Evolutionary conservation across 2,113 vertebrate species (phyloP).

Genomic region (Vanacampus margaritifer): DNA sequence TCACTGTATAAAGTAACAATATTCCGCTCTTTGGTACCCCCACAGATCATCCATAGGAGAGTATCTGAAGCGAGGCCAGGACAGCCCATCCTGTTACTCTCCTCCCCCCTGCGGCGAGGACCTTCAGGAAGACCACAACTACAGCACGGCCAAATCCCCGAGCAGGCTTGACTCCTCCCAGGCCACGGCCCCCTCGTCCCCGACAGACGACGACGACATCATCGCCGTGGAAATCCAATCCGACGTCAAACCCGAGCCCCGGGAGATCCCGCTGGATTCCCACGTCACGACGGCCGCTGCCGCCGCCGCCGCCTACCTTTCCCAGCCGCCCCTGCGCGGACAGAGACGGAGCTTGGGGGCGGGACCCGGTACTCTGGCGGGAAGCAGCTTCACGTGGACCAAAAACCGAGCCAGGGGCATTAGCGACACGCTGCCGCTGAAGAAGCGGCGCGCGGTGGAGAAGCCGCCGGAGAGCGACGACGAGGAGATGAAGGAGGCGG

Average conservation of each 20-base stretch:
- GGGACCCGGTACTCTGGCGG: constrained; percentile 53
- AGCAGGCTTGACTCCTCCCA: constrained; percentile 68
- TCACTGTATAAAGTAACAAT: background rate
- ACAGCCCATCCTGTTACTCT: constrained; percentile 82
- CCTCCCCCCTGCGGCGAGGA: constrained; percentile 84
- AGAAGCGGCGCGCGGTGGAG: constrained; percentile 89
- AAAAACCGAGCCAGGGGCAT: constrained; percentile 82
- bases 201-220: constrained; percentile 79
- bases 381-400: constrained; percentile 87
- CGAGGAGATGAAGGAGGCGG: constrained; percentile 99
- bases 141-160: constrained; percentile 89
- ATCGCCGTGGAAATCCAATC: constrained; percentile 73
- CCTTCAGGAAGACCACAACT: constrained; percentile 94
- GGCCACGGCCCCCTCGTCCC: constrained; percentile 43
- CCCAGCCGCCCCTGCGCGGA: constrained; percentile 76
- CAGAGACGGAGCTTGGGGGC: constrained; percentile 69
- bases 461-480: constrained; percentile 95
- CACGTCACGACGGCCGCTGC: constrained; percentile 60
- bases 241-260: constrained; percentile 81
- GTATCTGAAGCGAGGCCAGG: constrained; percentile 83
- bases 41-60: constrained; percentile 74
- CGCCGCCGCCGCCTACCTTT: constrained; percentile 73
- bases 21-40: constrained; percentile 30
- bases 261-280: constrained; percentile 84
- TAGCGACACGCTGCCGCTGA: constrained; percentile 93